These are phyloP conservation scores for Fistularia tabacaria DNA, from an alignment of 2,797 vertebrate species.

Conservation along the genomic window DNA sequence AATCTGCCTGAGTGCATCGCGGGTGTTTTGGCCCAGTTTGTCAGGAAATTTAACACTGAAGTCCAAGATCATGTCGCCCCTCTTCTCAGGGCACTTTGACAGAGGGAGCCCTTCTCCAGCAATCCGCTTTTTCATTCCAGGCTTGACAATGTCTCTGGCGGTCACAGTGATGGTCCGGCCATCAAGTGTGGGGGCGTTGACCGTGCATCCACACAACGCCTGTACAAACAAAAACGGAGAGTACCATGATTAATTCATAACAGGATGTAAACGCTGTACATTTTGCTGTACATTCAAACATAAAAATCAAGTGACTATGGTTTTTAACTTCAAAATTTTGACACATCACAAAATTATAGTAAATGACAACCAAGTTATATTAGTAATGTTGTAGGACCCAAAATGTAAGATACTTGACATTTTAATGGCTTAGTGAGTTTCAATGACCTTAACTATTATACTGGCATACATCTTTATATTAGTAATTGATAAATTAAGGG, in stretches of 20 bases:
- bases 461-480: no score
- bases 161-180: slow-evolving; percentile 84
- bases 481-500: no score
- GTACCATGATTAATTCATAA: not conserved
- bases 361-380: not conserved
- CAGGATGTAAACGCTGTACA: no score
- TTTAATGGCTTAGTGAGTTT: no score
- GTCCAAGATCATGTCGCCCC: slow-evolving; percentile 89
- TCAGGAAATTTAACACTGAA: slow-evolving; percentile 88
- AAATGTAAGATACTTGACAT: no score
- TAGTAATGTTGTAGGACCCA: not conserved
- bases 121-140: slow-evolving; percentile 85
- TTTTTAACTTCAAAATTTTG: no score
- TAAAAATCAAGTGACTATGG: no score
- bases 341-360: not conserved
- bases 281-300: no score
- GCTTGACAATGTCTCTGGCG: slow-evolving; percentile 86
- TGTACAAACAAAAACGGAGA: slow-evolving; percentile 34
- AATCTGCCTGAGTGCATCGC: slow-evolving; percentile 80
- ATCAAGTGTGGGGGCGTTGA: slow-evolving; percentile 86
- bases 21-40: slow-evolving; percentile 76
- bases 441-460: no score
- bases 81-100: slow-evolving; percentile 84
- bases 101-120: slow-evolving; percentile 85
- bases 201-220: slow-evolving; percentile 88